Evolutionary conservation across 2,888 invertebrate species (phyloP), one percentile per base, ranked within the genome.

Genomic region (Amphimallon solstitiale): DNA sequence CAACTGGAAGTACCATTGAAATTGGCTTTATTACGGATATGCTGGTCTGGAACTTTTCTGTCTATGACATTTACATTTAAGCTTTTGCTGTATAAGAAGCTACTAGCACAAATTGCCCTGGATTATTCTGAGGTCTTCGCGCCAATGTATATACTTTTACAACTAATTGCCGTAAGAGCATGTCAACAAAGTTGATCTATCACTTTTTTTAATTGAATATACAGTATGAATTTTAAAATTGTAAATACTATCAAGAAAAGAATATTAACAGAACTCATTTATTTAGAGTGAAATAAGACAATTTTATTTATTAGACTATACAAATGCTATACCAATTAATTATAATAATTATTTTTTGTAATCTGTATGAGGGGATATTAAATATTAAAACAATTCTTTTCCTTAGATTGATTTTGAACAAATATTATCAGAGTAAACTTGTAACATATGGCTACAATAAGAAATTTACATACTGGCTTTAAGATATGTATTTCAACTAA

Each of bases 101-200:
- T 97, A 54, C 89, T 92, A 74, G 93, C 92, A 5, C 91, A 92
- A 78, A 90, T 90, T 46, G 88, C 88, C 34, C 87, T 95, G 70
- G 95, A 95, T 78, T 95, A 92, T 79, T 95, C 95, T 66, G 97
- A 97, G 86, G 93, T 97, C 2, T 90, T 96, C 84, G 92, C 95
- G 46, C 96, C 97, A 14, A 85, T 97, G 59, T 97, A 96, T 81
- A 93, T 97, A 71, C 84, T 97, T 63, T 84, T 97, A 62, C 94
- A 96, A 80, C 84, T 97, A 67, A 90, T 97, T 73, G 94, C 97
- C 72, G 92, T 97, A 62, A 87, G 96, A 78, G 97, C 97, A 45
- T 97, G 97, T 83, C 96, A 97, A 82, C 79, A 88, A 81, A 82
- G 71, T 69, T 73, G 72, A 66, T 49, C 3, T 43, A 10, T 38